These are phyloP conservation scores for Grallaria varia DNA, from an alignment of 2,113 vertebrate genomes.

Conservation along the genomic window DNA sequence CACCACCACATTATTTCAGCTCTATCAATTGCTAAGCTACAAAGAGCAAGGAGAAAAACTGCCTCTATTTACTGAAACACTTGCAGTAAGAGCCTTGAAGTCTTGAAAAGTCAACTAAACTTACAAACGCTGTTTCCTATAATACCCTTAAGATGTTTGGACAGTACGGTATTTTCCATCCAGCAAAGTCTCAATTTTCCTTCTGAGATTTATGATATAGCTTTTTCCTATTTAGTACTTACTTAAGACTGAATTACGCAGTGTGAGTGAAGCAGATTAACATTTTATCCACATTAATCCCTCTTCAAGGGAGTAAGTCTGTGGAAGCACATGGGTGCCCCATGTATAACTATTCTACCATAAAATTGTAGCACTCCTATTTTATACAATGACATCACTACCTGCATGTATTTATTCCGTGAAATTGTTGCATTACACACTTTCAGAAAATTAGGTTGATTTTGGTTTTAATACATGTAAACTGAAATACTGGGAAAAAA, in stretches of 20 bases:
- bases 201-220: background rate
- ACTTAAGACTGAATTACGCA: background rate
- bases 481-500: background rate
- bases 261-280: background rate
- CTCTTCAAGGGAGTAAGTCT: background rate
- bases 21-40: background rate
- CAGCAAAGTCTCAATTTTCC: background rate
- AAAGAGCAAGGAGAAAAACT: background rate
- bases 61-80: background rate
- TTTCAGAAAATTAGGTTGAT: background rate
- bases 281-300: background rate
- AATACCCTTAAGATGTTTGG: background rate
- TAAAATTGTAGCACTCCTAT: background rate
- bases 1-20: background rate
- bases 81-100: background rate
- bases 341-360: background rate
- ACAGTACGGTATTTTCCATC: background rate
- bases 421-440: background rate
- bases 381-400: background rate
- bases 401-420: background rate
- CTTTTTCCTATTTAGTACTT: background rate
- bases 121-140: background rate
- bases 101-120: background rate
- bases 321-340: background rate
- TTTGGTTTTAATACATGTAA: background rate